Percentiles rank a stretch among this genome's conserved stretches.
phyloP scores from a whole-genome alignment of 1,140 invertebrate genomes.

The Cydia strobilella region DNA sequence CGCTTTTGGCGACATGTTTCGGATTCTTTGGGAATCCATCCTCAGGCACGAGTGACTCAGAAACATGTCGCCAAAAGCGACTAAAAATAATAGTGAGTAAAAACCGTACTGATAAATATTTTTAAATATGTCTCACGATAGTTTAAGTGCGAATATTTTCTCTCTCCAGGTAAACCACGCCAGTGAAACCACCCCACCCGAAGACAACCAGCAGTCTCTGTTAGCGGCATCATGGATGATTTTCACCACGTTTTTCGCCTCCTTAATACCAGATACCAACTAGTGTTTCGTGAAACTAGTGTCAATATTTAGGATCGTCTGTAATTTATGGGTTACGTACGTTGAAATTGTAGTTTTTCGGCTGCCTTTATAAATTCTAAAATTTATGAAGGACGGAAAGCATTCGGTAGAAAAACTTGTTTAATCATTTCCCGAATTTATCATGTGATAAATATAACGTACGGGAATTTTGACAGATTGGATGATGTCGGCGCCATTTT shows the following conservation, averaged over 20 bases:
- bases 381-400: background rate
- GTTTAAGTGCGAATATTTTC: no score
- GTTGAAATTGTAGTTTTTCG: background rate
- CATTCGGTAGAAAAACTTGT: background rate
- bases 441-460: background rate
- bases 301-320: background rate
- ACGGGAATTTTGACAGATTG: background rate
- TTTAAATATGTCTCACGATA: no score
- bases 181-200: slow-evolving; percentile 43
- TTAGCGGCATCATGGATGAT: slow-evolving; percentile 87
- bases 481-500: background rate
- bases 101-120: no score
- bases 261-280: slow-evolving; percentile 86
- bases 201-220: slow-evolving; percentile 80
- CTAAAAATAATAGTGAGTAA: no score
- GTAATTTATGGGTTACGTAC: background rate
- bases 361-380: background rate
- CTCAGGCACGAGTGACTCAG: no score
- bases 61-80: no score
- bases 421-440: background rate
- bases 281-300: slow-evolving; percentile 38
- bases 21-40: no score
- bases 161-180: background rate
- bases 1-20: no score
- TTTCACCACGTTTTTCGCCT: slow-evolving; percentile 88